Evolutionary conservation across 1,140 invertebrate genomes (phyloP), one percentile per base, ranked within the genome.

Genomic region (Aphelenchoides fujianensis): DNA sequence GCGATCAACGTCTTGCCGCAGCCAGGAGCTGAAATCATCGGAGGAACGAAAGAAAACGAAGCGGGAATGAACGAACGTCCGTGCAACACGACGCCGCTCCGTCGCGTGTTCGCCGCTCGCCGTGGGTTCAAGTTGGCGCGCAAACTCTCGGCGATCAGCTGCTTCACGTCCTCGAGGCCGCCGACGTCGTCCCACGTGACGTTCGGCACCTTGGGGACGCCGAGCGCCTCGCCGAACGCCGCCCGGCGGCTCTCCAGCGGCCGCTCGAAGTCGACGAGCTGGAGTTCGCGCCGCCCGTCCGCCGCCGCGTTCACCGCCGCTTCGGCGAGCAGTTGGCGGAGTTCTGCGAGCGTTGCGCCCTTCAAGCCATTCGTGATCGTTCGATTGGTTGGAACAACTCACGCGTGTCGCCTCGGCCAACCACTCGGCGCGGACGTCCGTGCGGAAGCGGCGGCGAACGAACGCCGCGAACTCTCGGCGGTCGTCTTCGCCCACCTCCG

Each of bases 1-100:
- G 96, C 96, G 83, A 98, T 96, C 3, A 99, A 87, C 7, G 96
- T 98, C 87, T 99, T 99, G 79, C 92, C 92, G 72, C 89, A 90
- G 76, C 95, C 96, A 9, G 96, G 95, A 31, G 95, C n/a, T n/a
- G n/a, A n/a, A n/a, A n/a, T n/a, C n/a, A n/a, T n/a, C n/a, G n/a
- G n/a, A n/a, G n/a, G n/a, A n/a, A n/a, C n/a, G n/a, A n/a, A n/a
- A n/a, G n/a, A n/a, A n/a, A n/a, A n/a, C n/a, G n/a, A n/a, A n/a
- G n/a, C n/a, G n/a, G n/a, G n/a, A n/a, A n/a, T n/a, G n/a, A n/a
- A n/a, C n/a, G n/a, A n/a, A n/a, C n/a, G 28, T 31, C 95, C 95
- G 85, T 96, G 97, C 79, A 98, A 88, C 35, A 98, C 87, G 82
- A 98, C 97, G 71, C 93, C 77, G 27, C 70, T 68, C 41, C 77